Percentiles rank a stretch among this genome's conserved stretches.
Evolutionary conservation across 1,140 invertebrate genomes (phyloP).

Genomic region (Monochamus saltuarius): DNA sequence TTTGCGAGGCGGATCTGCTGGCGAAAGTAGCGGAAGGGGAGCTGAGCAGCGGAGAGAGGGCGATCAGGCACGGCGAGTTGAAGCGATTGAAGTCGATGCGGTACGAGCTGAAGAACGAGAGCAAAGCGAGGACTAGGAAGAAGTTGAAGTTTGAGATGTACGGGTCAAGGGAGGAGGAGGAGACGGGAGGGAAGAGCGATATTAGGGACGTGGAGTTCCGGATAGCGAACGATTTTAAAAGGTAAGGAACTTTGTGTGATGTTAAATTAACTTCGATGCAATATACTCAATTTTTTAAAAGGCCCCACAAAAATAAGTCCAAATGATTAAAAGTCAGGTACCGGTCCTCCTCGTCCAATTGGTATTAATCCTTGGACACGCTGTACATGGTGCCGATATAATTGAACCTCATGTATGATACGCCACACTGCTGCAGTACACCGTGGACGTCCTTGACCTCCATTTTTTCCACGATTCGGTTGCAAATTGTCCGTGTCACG

Average conservation of each 20-base stretch:
- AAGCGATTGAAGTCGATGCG: slow-evolving; percentile 81
- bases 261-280: background rate
- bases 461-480: too few relatives aligned
- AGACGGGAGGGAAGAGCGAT: slow-evolving; percentile 67
- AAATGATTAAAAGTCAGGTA: too few relatives aligned
- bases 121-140: slow-evolving; percentile 65
- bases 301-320: background rate
- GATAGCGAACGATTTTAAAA: slow-evolving; percentile 50
- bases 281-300: background rate
- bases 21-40: slow-evolving; percentile 57
- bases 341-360: too few relatives aligned
- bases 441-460: too few relatives aligned
- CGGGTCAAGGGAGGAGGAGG: slow-evolving; percentile 54
- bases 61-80: slow-evolving; percentile 81
- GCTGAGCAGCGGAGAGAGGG: slow-evolving; percentile 74
- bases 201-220: slow-evolving; percentile 92
- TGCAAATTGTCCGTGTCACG: too few relatives aligned
- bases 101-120: slow-evolving; percentile 61
- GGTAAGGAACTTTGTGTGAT: slow-evolving; percentile 21
- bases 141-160: slow-evolving; percentile 69
- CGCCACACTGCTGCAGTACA: too few relatives aligned
- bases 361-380: too few relatives aligned
- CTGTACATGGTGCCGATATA: too few relatives aligned
- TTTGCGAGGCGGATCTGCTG: slow-evolving; percentile 75
- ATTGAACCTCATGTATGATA: too few relatives aligned